Evolutionary conservation across 2,113 vertebrate genomes (phyloP), one percentile per base, ranked within the genome.

Genomic region (Sylvietta virens): DNA sequence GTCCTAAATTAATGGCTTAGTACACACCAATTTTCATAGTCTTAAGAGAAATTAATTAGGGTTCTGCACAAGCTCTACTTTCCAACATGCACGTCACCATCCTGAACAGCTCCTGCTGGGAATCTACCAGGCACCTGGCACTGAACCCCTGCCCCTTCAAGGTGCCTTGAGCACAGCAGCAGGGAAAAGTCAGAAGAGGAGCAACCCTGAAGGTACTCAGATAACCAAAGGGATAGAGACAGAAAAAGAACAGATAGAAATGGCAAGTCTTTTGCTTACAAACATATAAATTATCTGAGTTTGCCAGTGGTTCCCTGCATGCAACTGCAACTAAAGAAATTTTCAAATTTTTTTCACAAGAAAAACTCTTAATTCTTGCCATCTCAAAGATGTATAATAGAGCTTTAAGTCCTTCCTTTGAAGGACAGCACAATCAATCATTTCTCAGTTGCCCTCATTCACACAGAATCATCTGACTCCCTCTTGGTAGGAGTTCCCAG

Each of bases 401-500:
- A 81, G 31, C 15, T 81, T 0, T 76, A 81, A 94, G 45, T 84
- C 54, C n/a, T 83, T 91, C 45, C 39, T 90, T 85, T 72, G 74
- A 94, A 87, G 86, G 61, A 72, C 61, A 77, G 14, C 39, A 57
- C 40, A 53, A 79, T 85, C 73, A 85, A 53, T 90, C 58, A 79
- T 90, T 89, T 94, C 61, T 94, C 31, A 30, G 83, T 51, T 57
- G 72, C 72, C 47, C 44, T 78, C 13, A 65, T 76, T 87, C 84
- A 66, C 21, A 47, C 15, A 60, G 66, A 93, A 72, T 61, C 85
- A 61, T 90, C 37, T 69, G 74, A 88, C 31, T 85, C 53, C 57
- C 15, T 85, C 40, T 79, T 85, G 45, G 78, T 92, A 93, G 70
- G 62, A 94, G 80, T 93, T 91, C 57, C 65, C 54, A 80, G 58